Base-by-base conservation (phyloP, 2,888 invertebrate species). In the Sphaerophoria taeniata region DNA sequence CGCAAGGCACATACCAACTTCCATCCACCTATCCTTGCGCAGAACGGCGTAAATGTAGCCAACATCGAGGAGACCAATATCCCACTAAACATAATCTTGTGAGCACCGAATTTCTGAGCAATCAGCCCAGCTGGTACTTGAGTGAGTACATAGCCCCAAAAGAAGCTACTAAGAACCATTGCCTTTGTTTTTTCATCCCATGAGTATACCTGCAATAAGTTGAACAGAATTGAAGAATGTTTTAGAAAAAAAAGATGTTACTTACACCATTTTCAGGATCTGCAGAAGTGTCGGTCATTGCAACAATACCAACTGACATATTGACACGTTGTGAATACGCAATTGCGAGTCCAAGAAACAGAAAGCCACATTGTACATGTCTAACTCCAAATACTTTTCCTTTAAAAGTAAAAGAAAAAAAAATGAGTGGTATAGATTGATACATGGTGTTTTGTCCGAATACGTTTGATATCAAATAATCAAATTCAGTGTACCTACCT, bases 101-200 rank as follows among this genome's bases (percentile, higher is more conserved):
- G 94, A 0, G 95, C 95, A 0, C 97, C 96, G 89, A 95, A 94
- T 12, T 93, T 93, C 77, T 95, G 95, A 0, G 95, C 95, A 39
- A 97, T 90, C 88, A 95, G 94, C 0, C 96, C 96, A 0, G 94
- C 94, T 0, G 95, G 94, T 16, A 95, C 90, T 88, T 94, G 93
- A 83, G 93, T 93, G 14, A 95, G 78, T 2, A 95, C 93, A 89
- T 96, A 96, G 2, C 96, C 96, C 95, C 95, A 95, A 90, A 96
- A 96, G 92, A 96, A 96, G 0, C 96, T 95, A 1, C 96, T 96
- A 4, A 96, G 91, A 36, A 96, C 93, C 69, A 94, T 90, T 0
- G 94, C 92, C 78, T 93, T 93, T 33, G 94, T 93, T 77, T 92
- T 90, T 87, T 93, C 92, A 69, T 33, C 33, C 56, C 56, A 56